These are phyloP conservation scores for Lasioglossum marginatum DNA, from an alignment of 2,888 invertebrate species.

Conservation along the genomic window DNA sequence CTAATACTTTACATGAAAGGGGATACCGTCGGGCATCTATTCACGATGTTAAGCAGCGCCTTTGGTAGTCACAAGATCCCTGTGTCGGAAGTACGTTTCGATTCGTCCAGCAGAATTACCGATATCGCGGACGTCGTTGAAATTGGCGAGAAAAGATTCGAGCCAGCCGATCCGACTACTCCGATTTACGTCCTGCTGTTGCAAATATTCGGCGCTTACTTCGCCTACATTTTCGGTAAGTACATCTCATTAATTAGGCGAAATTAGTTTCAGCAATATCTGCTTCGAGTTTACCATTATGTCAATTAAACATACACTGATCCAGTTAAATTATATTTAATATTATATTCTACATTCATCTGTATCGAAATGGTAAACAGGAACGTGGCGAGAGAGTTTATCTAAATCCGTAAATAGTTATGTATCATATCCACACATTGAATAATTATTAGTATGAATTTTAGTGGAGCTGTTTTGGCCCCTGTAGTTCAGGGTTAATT, in stretches of 20 bases:
- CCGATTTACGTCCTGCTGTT: slow-evolving; percentile 92
- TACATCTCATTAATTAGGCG: background rate
- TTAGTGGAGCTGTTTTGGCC: too few relatives aligned
- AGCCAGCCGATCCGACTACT: slow-evolving; percentile 90
- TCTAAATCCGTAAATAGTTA: too few relatives aligned
- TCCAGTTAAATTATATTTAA: background rate
- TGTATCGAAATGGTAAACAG: too few relatives aligned
- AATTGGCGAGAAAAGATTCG: slow-evolving; percentile 90
- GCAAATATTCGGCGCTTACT: slow-evolving; percentile 93
- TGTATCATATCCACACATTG: too few relatives aligned
- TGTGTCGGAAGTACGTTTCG: slow-evolving; percentile 88
- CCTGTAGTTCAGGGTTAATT: background rate
- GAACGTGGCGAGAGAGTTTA: too few relatives aligned
- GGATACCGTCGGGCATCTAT: slow-evolving; percentile 91
- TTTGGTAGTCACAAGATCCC: slow-evolving; percentile 92
- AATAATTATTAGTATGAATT: too few relatives aligned
- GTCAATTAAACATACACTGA: too few relatives aligned
- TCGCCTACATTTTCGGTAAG: slow-evolving; percentile 94
- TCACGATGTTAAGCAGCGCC: slow-evolving; percentile 90
- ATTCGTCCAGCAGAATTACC: slow-evolving; percentile 81
- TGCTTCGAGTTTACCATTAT: background rate
- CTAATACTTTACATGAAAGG: slow-evolving; percentile 91
- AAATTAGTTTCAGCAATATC: background rate
- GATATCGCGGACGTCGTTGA: slow-evolving; percentile 92
- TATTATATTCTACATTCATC: background rate